These are phyloP conservation scores for Drosophila lowei DNA, from an alignment of 1,140 invertebrate species.

Conservation along the genomic window DNA sequence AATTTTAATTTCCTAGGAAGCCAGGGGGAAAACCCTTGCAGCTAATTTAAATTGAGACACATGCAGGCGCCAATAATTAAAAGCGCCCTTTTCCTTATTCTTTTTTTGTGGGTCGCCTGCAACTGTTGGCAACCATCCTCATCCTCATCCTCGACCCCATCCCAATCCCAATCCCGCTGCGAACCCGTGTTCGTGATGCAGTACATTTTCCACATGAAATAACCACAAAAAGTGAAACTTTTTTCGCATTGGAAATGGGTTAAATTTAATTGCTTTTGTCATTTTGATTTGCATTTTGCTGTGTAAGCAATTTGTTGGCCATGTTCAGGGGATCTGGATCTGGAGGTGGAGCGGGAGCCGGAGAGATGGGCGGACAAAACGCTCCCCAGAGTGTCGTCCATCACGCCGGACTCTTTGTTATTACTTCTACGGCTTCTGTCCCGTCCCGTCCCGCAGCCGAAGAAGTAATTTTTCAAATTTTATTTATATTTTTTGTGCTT, in stretches of 20 bases:
- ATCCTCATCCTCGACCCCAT: too few relatives aligned
- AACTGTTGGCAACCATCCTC: slow-evolving; percentile 62
- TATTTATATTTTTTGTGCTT: slow-evolving; percentile 34
- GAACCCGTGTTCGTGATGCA: slow-evolving; percentile 62
- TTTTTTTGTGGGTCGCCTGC: slow-evolving; percentile 41
- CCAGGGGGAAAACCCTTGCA: slow-evolving; percentile 42
- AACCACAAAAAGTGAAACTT: slow-evolving; percentile 75
- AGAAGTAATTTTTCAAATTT: slow-evolving; percentile 65
- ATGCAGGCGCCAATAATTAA: slow-evolving; percentile 80
- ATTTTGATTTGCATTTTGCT: slow-evolving; percentile 79
- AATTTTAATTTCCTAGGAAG: slow-evolving; percentile 71
- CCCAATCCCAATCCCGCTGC: slow-evolving; percentile 1
- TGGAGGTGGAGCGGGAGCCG: neutral
- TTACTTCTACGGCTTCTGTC: slow-evolving; percentile 10
- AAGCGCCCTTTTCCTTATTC: slow-evolving; percentile 50
- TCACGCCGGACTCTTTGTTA: slow-evolving; percentile 54
- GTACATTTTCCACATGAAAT: slow-evolving; percentile 83
- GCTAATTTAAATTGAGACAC: slow-evolving; percentile 82
- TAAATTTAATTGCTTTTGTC: slow-evolving; percentile 82
- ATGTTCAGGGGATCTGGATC: too few relatives aligned
- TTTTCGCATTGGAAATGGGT: slow-evolving; percentile 74
- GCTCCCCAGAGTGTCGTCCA: slow-evolving; percentile 71
- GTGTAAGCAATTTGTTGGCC: slow-evolving; percentile 68
- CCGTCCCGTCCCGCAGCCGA: slow-evolving; percentile 11
- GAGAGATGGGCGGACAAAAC: slow-evolving; percentile 44